Evolutionary conservation across 2,797 vertebrate species (phyloP).

Genomic region (Siniperca undulata): DNA sequence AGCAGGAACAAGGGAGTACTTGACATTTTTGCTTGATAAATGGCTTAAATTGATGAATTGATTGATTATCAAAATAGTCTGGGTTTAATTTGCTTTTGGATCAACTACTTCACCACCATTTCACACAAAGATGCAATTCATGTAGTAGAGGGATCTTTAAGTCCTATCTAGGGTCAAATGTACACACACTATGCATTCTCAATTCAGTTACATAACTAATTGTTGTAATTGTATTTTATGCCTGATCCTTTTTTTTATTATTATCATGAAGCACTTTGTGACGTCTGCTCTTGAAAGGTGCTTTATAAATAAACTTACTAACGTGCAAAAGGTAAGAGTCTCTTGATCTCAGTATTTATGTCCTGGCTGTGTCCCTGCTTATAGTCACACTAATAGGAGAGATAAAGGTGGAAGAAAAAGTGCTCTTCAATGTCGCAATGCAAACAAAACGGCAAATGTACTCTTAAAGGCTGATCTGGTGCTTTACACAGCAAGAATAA

Average conservation of each 20-base stretch:
- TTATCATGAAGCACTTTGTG: neutral
- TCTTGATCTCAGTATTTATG: neutral
- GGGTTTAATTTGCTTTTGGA: too few species aligned
- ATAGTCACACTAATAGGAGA: neutral
- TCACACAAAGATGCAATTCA: neutral
- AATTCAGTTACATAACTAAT: neutral
- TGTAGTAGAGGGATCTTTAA: neutral
- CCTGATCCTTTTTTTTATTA: neutral
- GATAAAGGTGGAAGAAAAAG: too few species aligned
- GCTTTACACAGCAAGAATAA: neutral
- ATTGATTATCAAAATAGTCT: neutral
- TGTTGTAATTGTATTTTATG: neutral
- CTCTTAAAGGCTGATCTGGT: neutral
- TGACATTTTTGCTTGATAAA: too few species aligned
- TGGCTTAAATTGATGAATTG: neutral
- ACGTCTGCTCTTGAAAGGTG: neutral
- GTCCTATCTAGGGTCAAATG: neutral
- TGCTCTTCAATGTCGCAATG: neutral
- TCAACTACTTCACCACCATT: neutral
- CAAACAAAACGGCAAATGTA: too few species aligned
- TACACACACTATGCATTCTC: neutral
- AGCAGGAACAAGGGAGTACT: neutral
- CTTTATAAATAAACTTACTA: neutral
- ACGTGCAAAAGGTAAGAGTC: neutral
- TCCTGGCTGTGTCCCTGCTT: neutral